These are phyloP conservation scores for Sinodicranocentrus sp. DNA, from an alignment of 2,888 invertebrate genomes.

Conservation along the genomic window DNA sequence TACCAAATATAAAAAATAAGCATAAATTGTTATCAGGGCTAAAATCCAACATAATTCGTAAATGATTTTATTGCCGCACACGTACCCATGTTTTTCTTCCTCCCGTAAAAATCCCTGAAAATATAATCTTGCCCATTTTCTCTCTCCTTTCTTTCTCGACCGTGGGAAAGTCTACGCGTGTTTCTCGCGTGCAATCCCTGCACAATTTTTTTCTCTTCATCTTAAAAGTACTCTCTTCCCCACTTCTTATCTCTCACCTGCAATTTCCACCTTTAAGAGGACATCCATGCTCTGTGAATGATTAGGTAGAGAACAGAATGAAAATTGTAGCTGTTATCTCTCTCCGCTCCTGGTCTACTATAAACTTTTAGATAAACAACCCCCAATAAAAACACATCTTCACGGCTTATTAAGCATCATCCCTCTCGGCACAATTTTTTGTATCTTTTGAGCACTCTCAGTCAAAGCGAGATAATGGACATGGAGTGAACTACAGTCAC, in stretches of 20 bases:
- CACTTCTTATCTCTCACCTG: neutral
- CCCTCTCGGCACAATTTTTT: too few relatives aligned
- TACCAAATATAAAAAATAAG: too few relatives aligned
- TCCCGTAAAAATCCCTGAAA: constrained; percentile 2
- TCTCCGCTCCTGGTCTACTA: neutral
- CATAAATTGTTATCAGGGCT: too few relatives aligned
- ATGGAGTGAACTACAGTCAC: too few relatives aligned
- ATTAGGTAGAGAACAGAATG: constrained; percentile 8
- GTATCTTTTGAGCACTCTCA: too few relatives aligned
- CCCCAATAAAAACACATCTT: too few relatives aligned
- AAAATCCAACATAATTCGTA: too few relatives aligned
- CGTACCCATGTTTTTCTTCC: neutral
- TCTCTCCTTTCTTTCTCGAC: constrained; percentile 43
- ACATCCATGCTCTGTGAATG: constrained; percentile 46
- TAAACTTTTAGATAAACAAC: neutral
- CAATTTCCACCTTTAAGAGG: neutral
- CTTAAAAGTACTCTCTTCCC: neutral
- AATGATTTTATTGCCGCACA: too few relatives aligned
- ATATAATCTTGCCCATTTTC: neutral
- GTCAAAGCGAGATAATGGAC: too few relatives aligned
- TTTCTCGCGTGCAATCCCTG: constrained; percentile 73
- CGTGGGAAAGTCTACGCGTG: constrained; percentile 76
- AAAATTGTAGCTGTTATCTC: constrained; percentile 16
- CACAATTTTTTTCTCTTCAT: constrained; percentile 32
- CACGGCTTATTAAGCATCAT: constrained; percentile 33